Base-by-base conservation (phyloP, 2,113 vertebrate genomes). In the Mesitornis unicolor region DNA sequence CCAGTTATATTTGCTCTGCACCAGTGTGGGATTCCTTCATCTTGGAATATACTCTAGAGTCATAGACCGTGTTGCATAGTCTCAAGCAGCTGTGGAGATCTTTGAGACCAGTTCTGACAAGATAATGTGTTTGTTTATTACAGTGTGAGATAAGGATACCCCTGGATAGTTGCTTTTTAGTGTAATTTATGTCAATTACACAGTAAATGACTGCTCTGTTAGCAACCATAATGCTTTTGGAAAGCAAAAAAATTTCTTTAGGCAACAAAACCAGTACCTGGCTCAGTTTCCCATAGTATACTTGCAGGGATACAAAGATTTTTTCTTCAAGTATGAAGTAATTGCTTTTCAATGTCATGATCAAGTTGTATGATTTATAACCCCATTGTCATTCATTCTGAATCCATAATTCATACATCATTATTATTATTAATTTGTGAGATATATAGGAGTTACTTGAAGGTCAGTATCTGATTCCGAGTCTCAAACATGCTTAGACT, bases 361-460 rank as follows among this genome's bases (percentile, higher is more conserved):
- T 94, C 70, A 85, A 89, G 84, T 60, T 76, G n/a, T 91, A 36
- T 97, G 94, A 96, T 95, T 96, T 97, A 96, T 95, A 95, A 95
- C 70, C 74, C 84, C 74, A 89, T 94, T 96, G 94, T 95, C 94
- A 95, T 96, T 95, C 84, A 94, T 85, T 97, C 65, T 91, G 84
- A 93, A 91, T 94, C 89, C 78, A 93, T 95, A 96, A 96, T 95
- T 96, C 94, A 95, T 91, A 87, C 53, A 84, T 95, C 95, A 92
- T 94, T 90, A 88, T 94, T 96, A 96, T 87, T 96, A 95, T 82
- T 95, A 94, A 97, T 97, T 95, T 95, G 81, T 79, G 87, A 96
- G 94, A 94, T 96, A 93, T 94, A 95, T 95, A 87, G 89, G 89
- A 97, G 94, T 96, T 95, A 97, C 61, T 95, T 95, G 93, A 94